Evolutionary conservation across 2,113 vertebrate species (phyloP), one percentile per base, ranked within the genome.

Genomic region (Phaetusa simplex): DNA sequence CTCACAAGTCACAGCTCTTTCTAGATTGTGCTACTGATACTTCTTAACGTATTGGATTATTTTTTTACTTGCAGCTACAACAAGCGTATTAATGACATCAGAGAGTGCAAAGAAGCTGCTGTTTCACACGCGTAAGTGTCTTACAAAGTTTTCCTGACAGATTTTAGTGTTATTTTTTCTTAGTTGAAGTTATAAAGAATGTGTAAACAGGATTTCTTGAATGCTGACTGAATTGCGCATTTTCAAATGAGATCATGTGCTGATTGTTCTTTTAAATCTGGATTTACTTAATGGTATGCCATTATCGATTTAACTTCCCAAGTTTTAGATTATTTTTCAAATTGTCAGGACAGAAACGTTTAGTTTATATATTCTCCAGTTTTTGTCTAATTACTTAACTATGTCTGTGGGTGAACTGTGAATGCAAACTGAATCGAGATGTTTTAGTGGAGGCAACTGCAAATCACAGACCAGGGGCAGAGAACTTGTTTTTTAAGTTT

Each of bases 21-120:
- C 26, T 78, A 10, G 50, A 24, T 67, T n/a, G 27, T 69, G 30
- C 34, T 72, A 0, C 42, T 32, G 7, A 8, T 82, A 27, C 20
- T 73, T 62, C 13, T 8, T 11, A 14, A 16, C 2, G 0, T 23
- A 9, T 47, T 43, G 82, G 19, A 8, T 50, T 97, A 87, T 58
- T 97, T 94, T 94, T 92, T 94, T 49, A 34, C 40, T 88, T 89
- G 49, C 95, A 99, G 99, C n/a, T 99, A 99, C 98, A 99, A 99
- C 98, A 99, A 99, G 82, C 99, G 99, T 53, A 99, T 99, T 93
- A 99, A 99, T 77, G 99, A 99, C 98, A 99, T 99, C 97, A 98
- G 99, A 96, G 99, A 99, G 95, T 99, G 99, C 97, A 99, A 99
- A 96, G 99, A 99, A 89, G 98, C 99, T 65, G 99, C 99, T 62